Conservation (phyloP, 2,113 vertebrate genomes). For the Circaetus cinerascens region DNA sequence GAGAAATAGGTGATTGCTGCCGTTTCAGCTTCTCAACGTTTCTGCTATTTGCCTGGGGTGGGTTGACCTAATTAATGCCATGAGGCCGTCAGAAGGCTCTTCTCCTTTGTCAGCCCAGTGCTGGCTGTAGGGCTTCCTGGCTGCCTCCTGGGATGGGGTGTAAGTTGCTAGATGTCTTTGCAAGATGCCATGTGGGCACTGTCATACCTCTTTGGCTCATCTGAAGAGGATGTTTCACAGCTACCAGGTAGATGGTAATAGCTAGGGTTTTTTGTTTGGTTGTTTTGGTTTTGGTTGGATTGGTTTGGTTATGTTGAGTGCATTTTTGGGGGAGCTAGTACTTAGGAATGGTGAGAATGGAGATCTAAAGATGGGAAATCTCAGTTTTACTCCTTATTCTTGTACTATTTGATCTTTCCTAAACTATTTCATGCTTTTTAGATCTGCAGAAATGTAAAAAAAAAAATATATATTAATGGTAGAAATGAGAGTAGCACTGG, state of each 20-base stretch:
- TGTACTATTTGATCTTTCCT: neutral
- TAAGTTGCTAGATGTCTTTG: neutral
- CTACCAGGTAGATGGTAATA: neutral
- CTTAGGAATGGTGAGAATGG: neutral
- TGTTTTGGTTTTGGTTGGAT: neutral
- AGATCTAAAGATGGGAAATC: neutral
- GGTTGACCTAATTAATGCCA: neutral
- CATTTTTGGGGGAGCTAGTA: neutral
- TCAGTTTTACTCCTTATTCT: neutral
- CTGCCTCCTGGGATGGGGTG: neutral
- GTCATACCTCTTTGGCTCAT: neutral
- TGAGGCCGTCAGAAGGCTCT: neutral
- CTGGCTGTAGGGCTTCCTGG: neutral
- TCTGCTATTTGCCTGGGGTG: neutral
- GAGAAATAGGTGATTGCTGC: neutral
- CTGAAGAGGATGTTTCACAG: neutral
- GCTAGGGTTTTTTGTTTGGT: neutral
- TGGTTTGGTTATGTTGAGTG: neutral
- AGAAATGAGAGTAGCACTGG: neutral
- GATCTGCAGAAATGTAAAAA: neutral
- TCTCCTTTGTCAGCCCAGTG: neutral
- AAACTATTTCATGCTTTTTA: neutral
- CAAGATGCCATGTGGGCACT: neutral
- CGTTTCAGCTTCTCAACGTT: neutral
- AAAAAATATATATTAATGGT: neutral